Evolutionary conservation across 2,797 vertebrate genomes (phyloP), one percentile per base, ranked within the genome.

Genomic region (Poecilia velifera): DNA sequence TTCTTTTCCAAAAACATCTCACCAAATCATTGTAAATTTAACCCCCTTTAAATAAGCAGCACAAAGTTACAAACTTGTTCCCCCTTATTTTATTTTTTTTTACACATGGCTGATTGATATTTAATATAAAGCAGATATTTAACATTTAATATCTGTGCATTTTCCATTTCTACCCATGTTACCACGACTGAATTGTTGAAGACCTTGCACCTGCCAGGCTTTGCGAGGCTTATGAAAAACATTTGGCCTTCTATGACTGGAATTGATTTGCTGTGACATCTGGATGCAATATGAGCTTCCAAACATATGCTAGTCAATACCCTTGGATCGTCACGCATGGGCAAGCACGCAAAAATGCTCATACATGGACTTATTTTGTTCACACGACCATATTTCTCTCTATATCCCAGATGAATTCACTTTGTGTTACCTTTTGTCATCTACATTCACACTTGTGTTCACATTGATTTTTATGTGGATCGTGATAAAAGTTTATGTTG

Each of bases 231-330:
- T 94, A 94, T 96, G 95, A 94, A 96, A 96, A 95, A 95, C 95
- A 84, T 95, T 94, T 77, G 92, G 88, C 90, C 83, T 87, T 90
- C 93, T 94, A 92, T 94, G 93, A 94, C 93, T 94, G 91, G 89
- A 94, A 95, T 94, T 96, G 95, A 96, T 96, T 95, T 89, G 90
- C 88, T 78, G 84, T 91, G 94, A 96, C 96, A 96, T 96, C 95
- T 96, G 96, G 95, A 94, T 72, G 95, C 92, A 96, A 96, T 94
- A 90, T 91, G 95, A 96, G 94, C 94, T 89, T 85, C 82, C 88
- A 89, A 88, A 94, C 94, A 95, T 88, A 92, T 94, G 94, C 92
- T 91, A 88, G 93, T 95, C 94, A 91, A 93, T 93, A 94, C 86
- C 82, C 78, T 86, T 1, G 76, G 85, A 90, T 79, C 73, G 87